Percentiles rank a stretch among this genome's conserved stretches.
Conservation (phyloP, 2,797 vertebrate species). For the Poecilia picta region DNA sequence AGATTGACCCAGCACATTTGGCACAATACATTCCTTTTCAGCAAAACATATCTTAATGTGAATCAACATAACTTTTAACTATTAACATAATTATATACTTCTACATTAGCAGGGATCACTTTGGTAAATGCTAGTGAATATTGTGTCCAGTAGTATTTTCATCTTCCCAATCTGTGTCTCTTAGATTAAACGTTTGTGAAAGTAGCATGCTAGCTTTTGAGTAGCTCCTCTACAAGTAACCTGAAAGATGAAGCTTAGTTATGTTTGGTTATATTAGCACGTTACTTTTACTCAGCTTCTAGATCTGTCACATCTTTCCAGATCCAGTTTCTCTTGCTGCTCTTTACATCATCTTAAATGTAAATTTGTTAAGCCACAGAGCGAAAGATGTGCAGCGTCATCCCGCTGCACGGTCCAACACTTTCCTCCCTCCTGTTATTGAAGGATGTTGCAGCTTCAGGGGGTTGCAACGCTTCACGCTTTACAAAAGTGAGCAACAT, state of each 20-base stretch:
- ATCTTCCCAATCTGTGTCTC: neutral
- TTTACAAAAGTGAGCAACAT: constrained; percentile 32
- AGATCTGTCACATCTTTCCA: constrained; percentile 20
- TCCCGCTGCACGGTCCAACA: constrained; percentile 27
- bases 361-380: constrained; percentile 43
- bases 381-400: constrained; percentile 3
- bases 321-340: constrained; percentile 13
- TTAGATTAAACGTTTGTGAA: neutral
- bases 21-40: too few species aligned
- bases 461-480: constrained; percentile 4
- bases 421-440: constrained; percentile 13
- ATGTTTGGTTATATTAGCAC: constrained; percentile 7
- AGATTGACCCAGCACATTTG: too few species aligned
- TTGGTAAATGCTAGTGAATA: too few species aligned
- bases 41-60: too few species aligned
- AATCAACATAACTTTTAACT: too few species aligned
- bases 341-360: constrained; percentile 39
- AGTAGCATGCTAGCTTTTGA: neutral
- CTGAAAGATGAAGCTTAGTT: neutral
- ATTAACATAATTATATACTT: too few species aligned
- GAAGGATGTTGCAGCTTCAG: constrained; percentile 33
- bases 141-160: neutral
- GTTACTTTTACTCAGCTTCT: constrained; percentile 10
- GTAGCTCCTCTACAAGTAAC: neutral
- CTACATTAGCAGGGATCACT: too few species aligned